These are phyloP conservation scores for Drepana falcataria DNA, from an alignment of 2,888 invertebrate genomes.

Conservation along the genomic window DNA sequence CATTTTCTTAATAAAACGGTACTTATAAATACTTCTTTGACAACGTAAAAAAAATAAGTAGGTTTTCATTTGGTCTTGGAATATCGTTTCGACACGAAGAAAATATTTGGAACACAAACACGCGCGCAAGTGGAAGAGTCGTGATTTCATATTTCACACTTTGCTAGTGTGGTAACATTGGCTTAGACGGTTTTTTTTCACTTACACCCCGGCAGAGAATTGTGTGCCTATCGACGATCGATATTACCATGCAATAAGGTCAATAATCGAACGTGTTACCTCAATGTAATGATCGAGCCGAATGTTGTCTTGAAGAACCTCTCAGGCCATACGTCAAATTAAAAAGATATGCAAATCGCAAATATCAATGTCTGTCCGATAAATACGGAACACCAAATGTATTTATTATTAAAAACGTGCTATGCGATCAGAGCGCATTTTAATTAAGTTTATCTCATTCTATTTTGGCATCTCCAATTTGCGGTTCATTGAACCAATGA, in stretches of 20 bases:
- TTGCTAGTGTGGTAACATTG: constrained; percentile 62
- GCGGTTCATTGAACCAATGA: constrained; percentile 59
- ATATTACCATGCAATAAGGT: constrained; percentile 23
- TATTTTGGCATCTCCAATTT: constrained; percentile 56
- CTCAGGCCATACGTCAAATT: constrained; percentile 53
- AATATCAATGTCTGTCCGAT: constrained; percentile 39
- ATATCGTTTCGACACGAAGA: constrained; percentile 64
- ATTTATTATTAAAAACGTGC: constrained; percentile 53
- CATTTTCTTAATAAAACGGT: too few species aligned
- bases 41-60: constrained; percentile 34
- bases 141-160: constrained; percentile 80
- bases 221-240: constrained; percentile 12
- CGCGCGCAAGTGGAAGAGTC: constrained; percentile 64
- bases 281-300: neutral
- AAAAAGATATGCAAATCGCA: constrained; percentile 63
- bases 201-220: constrained; percentile 35
- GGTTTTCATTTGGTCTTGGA: constrained; percentile 39
- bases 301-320: constrained; percentile 20
- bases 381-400: constrained; percentile 47
- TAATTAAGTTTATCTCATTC: constrained; percentile 69
- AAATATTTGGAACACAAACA: constrained; percentile 76
- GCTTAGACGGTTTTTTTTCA: constrained; percentile 64
- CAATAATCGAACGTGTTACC: constrained; percentile 20
- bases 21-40: constrained; percentile 30
- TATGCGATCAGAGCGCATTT: constrained; percentile 38